phyloP scores from a whole-genome alignment of 2,888 invertebrate species.

The Neria commutata region DNA sequence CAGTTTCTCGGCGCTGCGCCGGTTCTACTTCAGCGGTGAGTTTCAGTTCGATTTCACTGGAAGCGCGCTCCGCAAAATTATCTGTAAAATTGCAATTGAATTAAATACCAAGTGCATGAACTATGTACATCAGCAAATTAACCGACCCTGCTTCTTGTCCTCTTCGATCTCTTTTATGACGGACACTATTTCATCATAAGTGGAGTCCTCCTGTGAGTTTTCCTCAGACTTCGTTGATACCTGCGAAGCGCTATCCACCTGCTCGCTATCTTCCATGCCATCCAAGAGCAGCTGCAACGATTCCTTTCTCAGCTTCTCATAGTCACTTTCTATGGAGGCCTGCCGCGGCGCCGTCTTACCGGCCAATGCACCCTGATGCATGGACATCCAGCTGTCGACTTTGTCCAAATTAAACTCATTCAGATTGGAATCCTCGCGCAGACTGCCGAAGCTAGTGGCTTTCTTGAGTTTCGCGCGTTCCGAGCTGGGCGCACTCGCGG shows the following conservation, averaged over 20 bases:
- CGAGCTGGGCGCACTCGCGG: conserved; percentile 10
- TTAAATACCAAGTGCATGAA: background rate
- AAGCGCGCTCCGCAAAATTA: conserved; percentile 50
- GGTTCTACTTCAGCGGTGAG: conserved; percentile 42
- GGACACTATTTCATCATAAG: conserved; percentile 61
- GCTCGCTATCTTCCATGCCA: conserved; percentile 41
- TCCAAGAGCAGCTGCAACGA: conserved; percentile 33
- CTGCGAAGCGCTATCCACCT: conserved; percentile 44
- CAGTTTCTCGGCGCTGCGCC: conserved; percentile 32
- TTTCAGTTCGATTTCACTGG: conserved; percentile 49
- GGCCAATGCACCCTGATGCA: conserved; percentile 43
- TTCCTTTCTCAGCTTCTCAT: conserved; percentile 39
- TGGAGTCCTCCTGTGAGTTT: conserved; percentile 55
- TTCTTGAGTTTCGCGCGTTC: conserved; percentile 40
- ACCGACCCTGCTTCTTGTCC: conserved; percentile 56
- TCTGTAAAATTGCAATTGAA: conserved; percentile 36
- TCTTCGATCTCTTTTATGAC: conserved; percentile 62
- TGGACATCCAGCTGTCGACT: conserved; percentile 62
- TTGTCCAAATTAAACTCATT: conserved; percentile 61
- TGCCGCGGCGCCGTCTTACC: conserved; percentile 16
- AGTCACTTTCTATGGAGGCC: conserved; percentile 13
- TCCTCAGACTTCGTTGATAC: conserved; percentile 50
- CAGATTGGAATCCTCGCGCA: conserved; percentile 56
- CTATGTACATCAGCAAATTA: no score
- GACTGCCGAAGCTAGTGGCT: conserved; percentile 45